These are phyloP conservation scores for Drosophila melanogaster DNA, from an alignment of 1,140 invertebrate genomes.

Conservation along the genomic window Release_6_plus_ISO1_MT NT_037436.4:3841001-3841500, in stretches of 20 bases:
- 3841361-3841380: conserved; percentile 38
- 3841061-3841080: conserved; percentile 80
- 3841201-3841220: conserved; percentile 65
- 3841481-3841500: conserved; percentile 18
- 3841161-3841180: conserved; percentile 28
- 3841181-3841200: conserved; percentile 60
- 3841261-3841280: conserved; percentile 10
- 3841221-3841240: conserved; percentile 70
- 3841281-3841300: conserved; percentile 16
- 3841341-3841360: conserved; percentile 26
- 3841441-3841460: conserved; percentile 38
- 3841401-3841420: conserved; percentile 81
- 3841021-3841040: conserved; percentile 14
- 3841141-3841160: conserved; percentile 53
- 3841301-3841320: conserved; percentile 37
- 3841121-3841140: conserved; percentile 73
- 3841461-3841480: conserved; percentile 63
- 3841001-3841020: conserved; percentile 37
- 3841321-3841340: conserved; percentile 49
- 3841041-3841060: conserved; percentile 66
- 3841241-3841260: conserved; percentile 55
- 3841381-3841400: conserved; percentile 78
- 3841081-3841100: conserved; percentile 79
- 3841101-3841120: conserved; percentile 78
- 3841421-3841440: conserved; percentile 60